These are phyloP conservation scores for Darevskia mixta DNA, from an alignment of 2,797 vertebrate genomes.

Conservation along the genomic window DNA sequence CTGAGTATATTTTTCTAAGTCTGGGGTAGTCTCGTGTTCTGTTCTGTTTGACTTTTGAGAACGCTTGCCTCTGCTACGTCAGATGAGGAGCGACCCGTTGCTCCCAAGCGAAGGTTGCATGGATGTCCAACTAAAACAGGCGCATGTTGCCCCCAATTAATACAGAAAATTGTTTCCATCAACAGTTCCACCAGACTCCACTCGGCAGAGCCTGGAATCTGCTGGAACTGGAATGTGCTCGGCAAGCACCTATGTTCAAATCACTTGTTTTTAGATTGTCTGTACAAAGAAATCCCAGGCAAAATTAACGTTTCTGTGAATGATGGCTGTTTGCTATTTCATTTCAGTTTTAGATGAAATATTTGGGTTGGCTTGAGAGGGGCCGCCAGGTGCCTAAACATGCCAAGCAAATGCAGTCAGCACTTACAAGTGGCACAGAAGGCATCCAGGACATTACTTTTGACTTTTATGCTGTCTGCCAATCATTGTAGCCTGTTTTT, in stretches of 20 bases:
- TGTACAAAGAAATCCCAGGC: constrained; percentile 70
- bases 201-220: constrained; percentile 33
- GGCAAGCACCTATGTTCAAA: constrained; percentile 54
- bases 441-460: constrained; percentile 73
- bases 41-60: constrained; percentile 36
- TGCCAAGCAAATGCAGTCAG: constrained; percentile 74
- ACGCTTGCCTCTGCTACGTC: neutral
- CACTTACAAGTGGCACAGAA: constrained; percentile 59
- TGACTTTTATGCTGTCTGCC: constrained; percentile 71
- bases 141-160: constrained; percentile 42
- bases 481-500: constrained; percentile 67
- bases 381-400: constrained; percentile 79
- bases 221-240: constrained; percentile 44
- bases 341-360: constrained; percentile 71
- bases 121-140: constrained; percentile 35
- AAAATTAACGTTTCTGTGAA: constrained; percentile 75
- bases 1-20: neutral
- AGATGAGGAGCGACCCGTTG: constrained; percentile 20
- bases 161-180: constrained; percentile 54
- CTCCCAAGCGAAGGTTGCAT: constrained; percentile 22
- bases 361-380: constrained; percentile 73
- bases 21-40: neutral
- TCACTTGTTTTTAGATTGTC: constrained; percentile 70
- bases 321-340: constrained; percentile 74
- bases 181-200: constrained; percentile 53